Base-by-base conservation (phyloP, 2,797 vertebrate genomes). In the Sphaeramia orbicularis region DNA sequence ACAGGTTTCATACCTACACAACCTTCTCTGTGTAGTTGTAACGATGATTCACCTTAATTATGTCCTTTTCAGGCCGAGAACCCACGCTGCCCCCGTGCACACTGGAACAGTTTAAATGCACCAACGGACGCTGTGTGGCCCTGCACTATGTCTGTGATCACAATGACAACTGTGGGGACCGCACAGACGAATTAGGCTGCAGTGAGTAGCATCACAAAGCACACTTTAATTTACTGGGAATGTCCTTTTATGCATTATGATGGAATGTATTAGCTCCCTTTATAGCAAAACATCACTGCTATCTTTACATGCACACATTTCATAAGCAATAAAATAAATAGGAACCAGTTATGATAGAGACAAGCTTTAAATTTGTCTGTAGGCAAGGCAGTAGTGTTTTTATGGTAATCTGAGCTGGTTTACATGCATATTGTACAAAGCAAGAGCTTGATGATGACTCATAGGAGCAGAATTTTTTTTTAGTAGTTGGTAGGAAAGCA, bases 161-260 rank as follows among this genome's bases (percentile, higher is more conserved):
- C 89, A 93, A 95, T 0, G 92, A 97, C 74, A 96, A 98, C 78
- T 98, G 97, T 74, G 96, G 95, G 24, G 95, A 98, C 71, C 92
- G 63, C 55, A 96, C 95, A 9, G 97, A 98, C 55, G 96, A 98
- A 88, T 83, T 89, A 0, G 96, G 96, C 60, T 98, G 97, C 93
- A 95, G 97, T 98, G 93, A 97, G 96, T 97, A 43, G 45, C 49
- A 6, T 3, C 5, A 38, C 40, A 37, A 49, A 74, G 16, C 42
- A 44, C 10, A 15, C 11, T 6, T 70, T 48, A n/a, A 47, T n/a
- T 27, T 7, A 10, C 4, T 38, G 19, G 27, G 27, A 2, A 30
- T 10, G n/a, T 53, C 13, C n/a, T 44, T 11, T 30, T 30, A 30
- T 30, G 30, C 30, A 32, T 7, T 6, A 32, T 1, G 7, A 7